These are phyloP conservation scores for Zeuzera pyrina DNA, from an alignment of 2,888 invertebrate genomes.

Conservation along the genomic window DNA sequence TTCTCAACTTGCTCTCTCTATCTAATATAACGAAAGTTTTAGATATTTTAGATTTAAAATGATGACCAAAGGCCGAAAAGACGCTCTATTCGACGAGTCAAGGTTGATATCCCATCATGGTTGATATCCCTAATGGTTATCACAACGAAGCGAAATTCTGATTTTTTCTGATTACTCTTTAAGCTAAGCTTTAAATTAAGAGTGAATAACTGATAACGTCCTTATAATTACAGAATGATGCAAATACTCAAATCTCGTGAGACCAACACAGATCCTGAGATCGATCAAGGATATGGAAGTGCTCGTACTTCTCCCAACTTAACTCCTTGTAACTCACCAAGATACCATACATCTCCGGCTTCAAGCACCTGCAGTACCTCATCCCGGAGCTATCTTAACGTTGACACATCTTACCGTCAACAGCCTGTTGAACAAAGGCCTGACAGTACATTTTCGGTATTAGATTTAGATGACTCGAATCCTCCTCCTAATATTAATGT, in stretches of 20 bases:
- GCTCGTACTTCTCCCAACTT: constrained; percentile 49
- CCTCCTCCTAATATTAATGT: constrained; percentile 20
- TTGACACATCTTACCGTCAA: constrained; percentile 33
- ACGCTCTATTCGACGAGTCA: constrained; percentile 19
- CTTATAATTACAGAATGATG: constrained; percentile 54
- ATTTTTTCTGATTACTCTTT: constrained; percentile 2
- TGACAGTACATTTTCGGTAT: constrained; percentile 27
- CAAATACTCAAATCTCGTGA: constrained; percentile 52
- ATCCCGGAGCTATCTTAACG: constrained; percentile 26
- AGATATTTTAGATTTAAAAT: not conserved
- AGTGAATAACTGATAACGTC: not conserved
- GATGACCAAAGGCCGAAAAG: constrained; percentile 49
- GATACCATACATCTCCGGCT: constrained; percentile 36
- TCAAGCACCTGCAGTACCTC: constrained; percentile 40
- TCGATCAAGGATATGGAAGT: constrained; percentile 57
- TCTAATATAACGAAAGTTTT: not conserved
- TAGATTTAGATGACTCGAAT: constrained; percentile 36
- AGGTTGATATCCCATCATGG: constrained; percentile 49
- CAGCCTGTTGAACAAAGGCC: constrained; percentile 23
- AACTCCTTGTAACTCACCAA: constrained; percentile 47
- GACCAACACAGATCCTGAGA: constrained; percentile 32
- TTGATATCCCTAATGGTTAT: constrained; percentile 47
- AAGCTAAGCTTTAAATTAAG: not conserved
- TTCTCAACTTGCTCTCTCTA: not conserved
- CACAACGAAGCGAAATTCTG: constrained; percentile 49